Conservation (phyloP, 2,113 vertebrate species). For the Seriola aureovittata region DNA sequence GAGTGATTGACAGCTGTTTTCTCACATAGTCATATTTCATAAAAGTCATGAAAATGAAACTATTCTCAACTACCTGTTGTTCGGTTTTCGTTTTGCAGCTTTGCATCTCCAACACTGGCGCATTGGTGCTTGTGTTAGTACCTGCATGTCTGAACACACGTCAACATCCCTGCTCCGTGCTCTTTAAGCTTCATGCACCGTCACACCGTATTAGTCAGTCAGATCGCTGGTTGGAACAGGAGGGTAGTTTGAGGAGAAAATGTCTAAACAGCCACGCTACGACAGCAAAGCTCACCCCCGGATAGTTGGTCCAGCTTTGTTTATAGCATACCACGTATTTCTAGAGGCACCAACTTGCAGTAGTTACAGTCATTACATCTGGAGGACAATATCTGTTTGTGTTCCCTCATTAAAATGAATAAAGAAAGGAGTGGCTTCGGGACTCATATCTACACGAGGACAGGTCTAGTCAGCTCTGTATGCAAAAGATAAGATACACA, state of each 20-base stretch:
- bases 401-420: not conserved
- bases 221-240: not conserved
- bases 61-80: not conserved
- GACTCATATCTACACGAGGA: not conserved
- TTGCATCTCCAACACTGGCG: not conserved
- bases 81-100: not conserved
- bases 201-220: not conserved
- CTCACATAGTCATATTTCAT: not conserved
- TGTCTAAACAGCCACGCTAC: not conserved
- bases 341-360: not conserved
- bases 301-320: not conserved
- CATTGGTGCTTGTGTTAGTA: no score
- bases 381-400: not conserved
- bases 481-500: not conserved
- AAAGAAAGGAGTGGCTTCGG: not conserved
- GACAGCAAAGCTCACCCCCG: not conserved
- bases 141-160: not conserved
- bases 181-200: not conserved
- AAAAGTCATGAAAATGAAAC: not conserved
- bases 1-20: not conserved
- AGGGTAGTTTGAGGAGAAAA: not conserved
- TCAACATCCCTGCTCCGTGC: not conserved
- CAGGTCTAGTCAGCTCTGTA: not conserved
- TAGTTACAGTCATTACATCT: not conserved
- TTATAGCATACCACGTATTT: not conserved